Evolutionary conservation across 2,888 invertebrate species (phyloP).

Genomic region (Charanyca ferruginea): DNA sequence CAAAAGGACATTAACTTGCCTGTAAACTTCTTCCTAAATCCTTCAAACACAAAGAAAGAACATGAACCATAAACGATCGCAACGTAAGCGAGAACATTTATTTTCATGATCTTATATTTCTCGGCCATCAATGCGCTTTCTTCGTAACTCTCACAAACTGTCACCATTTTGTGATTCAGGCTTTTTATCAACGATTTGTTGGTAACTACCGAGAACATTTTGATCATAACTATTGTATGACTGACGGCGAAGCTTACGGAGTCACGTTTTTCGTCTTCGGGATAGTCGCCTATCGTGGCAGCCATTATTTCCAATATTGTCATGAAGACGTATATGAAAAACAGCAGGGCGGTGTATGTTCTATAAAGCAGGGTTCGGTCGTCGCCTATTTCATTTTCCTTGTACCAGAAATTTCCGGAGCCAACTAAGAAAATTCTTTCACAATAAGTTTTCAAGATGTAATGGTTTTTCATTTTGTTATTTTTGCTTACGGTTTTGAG

Average conservation of each 20-base stretch:
- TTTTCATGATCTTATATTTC: constrained; percentile 81
- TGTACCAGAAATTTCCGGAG: constrained; percentile 85
- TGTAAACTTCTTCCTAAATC: constrained; percentile 76
- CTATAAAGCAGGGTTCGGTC: constrained; percentile 77
- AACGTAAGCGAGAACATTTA: constrained; percentile 78
- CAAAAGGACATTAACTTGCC: constrained; percentile 67
- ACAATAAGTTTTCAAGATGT: constrained; percentile 78
- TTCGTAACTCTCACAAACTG: constrained; percentile 78
- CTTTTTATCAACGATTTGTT: constrained; percentile 77
- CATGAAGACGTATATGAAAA: constrained; percentile 77
- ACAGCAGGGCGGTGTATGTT: constrained; percentile 69
- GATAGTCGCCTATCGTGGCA: constrained; percentile 78
- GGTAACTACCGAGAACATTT: constrained; percentile 76
- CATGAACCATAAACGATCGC: constrained; percentile 75
- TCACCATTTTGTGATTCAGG: constrained; percentile 78
- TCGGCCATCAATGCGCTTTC: constrained; percentile 72
- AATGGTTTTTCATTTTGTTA: constrained; percentile 79
- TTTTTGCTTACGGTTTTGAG: constrained; percentile 30
- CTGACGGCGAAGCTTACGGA: constrained; percentile 82
- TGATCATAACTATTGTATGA: constrained; percentile 83
- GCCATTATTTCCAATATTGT: constrained; percentile 84
- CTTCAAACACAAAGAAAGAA: constrained; percentile 81
- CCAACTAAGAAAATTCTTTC: constrained; percentile 78
- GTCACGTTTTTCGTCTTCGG: constrained; percentile 83
- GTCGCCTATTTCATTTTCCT: constrained; percentile 75